A percentile compares a stretch with the other conserved stretches of the same genome.
These are phyloP conservation scores for Typhlichthys eigenmanni DNA, from an alignment of 2,797 vertebrate species.

Conservation along the genomic window DNA sequence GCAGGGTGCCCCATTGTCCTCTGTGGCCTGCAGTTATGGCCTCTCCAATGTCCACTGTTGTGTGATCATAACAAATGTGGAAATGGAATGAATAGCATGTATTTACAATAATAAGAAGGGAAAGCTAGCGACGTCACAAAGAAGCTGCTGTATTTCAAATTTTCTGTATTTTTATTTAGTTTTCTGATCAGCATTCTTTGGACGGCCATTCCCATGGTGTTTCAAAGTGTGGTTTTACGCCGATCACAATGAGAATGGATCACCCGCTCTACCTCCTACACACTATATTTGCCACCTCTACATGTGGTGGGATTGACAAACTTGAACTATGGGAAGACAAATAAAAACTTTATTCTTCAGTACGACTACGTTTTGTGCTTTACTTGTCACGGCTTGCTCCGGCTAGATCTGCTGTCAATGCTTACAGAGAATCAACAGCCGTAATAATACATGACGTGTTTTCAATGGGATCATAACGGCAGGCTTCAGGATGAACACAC, in stretches of 20 bases:
- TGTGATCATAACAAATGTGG: slow-evolving; percentile 55
- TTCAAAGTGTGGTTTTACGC: slow-evolving; percentile 62
- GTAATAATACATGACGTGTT: too few species aligned
- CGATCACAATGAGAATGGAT: slow-evolving; percentile 74
- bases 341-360: slow-evolving; percentile 79
- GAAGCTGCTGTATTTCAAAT: slow-evolving; percentile 65
- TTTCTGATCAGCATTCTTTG: slow-evolving; percentile 53
- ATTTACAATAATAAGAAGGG: slow-evolving; percentile 74
- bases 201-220: slow-evolving; percentile 63
- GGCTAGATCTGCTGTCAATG: background rate
- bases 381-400: background rate
- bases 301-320: slow-evolving; percentile 72
- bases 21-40: slow-evolving; percentile 33
- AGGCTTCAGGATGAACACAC: too few species aligned
- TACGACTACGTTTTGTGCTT: slow-evolving; percentile 12
- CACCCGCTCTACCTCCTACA: slow-evolving; percentile 79
- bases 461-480: too few species aligned
- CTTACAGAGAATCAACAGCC: background rate
- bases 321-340: slow-evolving; percentile 77
- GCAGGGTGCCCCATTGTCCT: slow-evolving; percentile 50
- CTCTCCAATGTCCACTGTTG: slow-evolving; percentile 68
- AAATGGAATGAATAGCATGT: slow-evolving; percentile 63
- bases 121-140: slow-evolving; percentile 72
- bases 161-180: background rate
- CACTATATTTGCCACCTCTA: slow-evolving; percentile 70